Evolutionary conservation across 2,797 vertebrate species (phyloP).

Genomic region (Simalia tracyae): DNA sequence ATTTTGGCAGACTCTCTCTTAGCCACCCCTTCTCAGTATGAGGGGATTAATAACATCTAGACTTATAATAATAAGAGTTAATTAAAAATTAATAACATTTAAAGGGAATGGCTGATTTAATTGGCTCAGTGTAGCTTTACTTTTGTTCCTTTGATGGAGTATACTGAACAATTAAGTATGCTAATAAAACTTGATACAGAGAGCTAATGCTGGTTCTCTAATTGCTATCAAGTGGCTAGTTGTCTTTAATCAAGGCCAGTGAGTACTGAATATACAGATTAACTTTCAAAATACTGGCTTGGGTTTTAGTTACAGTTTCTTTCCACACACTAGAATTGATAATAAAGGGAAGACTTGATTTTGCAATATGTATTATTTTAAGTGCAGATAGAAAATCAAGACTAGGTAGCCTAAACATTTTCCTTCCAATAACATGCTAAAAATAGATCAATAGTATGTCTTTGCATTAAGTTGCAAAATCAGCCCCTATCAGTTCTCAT

Average conservation of each 20-base stretch:
- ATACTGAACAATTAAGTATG: background rate
- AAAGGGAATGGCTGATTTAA: background rate
- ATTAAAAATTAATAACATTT: background rate
- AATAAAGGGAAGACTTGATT: background rate
- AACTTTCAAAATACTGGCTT: conserved; percentile 32
- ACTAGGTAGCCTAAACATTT: background rate
- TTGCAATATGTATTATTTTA: background rate
- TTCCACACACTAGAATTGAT: background rate
- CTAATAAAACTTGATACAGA: conserved; percentile 1
- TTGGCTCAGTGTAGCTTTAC: background rate
- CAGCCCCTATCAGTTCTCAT: background rate
- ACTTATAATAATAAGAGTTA: background rate
- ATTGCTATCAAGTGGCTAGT: background rate
- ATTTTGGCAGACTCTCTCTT: background rate
- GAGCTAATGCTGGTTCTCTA: background rate
- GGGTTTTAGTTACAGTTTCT: conserved; percentile 30
- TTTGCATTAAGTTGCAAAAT: background rate
- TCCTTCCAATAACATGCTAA: conserved; percentile 33
- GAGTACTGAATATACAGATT: background rate
- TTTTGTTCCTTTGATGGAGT: background rate
- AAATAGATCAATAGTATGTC: background rate
- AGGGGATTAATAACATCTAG: background rate
- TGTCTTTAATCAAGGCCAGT: background rate
- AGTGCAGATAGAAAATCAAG: background rate
- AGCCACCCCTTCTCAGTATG: background rate